Evolutionary conservation across 2,888 invertebrate genomes (phyloP), one percentile per base, ranked within the genome.

Genomic region (Abrostola triplasia): DNA sequence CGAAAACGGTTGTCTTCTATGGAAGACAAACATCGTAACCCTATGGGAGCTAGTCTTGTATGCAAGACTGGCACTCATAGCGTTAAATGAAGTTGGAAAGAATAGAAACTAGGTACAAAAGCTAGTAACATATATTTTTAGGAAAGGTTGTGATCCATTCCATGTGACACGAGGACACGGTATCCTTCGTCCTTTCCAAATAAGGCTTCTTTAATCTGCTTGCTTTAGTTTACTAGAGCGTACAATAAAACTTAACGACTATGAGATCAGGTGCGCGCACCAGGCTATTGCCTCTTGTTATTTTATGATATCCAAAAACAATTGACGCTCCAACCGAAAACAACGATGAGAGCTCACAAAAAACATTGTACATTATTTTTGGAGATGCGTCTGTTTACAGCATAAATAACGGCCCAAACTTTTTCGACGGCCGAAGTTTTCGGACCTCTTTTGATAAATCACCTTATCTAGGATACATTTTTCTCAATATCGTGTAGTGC

Each of bases 211-310:
- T 47, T 47, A 50, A 58, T 47, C 50, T 52, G 44, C 47, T 62
- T 64, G 48, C 41, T 51, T 71, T 59, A 59, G 54, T 64, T 66
- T 36, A 60, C 55, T 24, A 24, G 44, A 8, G 8, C 9, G 44
- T 54, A 10, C 54, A 65, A 67, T 79, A 75, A 79, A 79, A 77
- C 57, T 79, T 76, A 59, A 77, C 73, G 79, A 79, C 37, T 38
- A 59, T 12, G 73, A n/a, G 70, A 76, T 71, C 77, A 77, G 77
- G 65, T 76, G 79, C 58, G 55, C 5, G 51, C 13, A 6, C 36
- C n/a, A 13, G 2, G 35, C 48, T 35, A 70, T 74, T 44, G 58
- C 57, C 49, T 49, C 35, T 59, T 56, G 51, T 60, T 72, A 51
- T 70, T 65, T 70, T 56, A 70, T 65, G 57, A 70, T 60, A 65